A percentile compares a stretch with the other conserved stretches of the same genome.
phyloP scores from a whole-genome alignment of 2,113 vertebrate genomes.

The Callipepla californica region DNA sequence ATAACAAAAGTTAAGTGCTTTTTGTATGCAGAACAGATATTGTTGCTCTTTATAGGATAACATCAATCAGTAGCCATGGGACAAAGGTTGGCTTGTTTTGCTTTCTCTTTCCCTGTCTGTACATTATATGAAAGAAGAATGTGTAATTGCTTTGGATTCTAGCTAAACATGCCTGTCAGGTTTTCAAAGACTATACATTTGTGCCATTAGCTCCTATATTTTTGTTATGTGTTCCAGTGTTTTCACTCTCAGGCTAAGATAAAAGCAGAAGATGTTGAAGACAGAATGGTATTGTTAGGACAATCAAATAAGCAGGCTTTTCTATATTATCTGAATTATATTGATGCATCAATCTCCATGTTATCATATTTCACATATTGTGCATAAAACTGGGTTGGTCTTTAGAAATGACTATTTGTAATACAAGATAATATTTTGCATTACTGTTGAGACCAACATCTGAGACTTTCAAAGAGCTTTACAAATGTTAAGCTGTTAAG shows the following conservation, averaged over 20 bases:
- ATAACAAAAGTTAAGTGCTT: not conserved
- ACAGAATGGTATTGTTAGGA: not conserved
- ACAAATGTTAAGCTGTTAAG: constrained; percentile 49
- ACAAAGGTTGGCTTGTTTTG: not conserved
- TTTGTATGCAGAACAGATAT: not conserved
- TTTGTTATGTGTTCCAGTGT: not conserved
- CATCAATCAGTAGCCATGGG: not conserved
- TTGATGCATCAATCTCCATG: not conserved
- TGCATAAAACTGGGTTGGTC: not conserved
- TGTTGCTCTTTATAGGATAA: not conserved
- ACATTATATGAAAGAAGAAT: not conserved
- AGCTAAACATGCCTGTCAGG: not conserved
- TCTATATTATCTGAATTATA: not conserved
- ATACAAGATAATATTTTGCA: not conserved
- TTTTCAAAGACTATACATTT: not conserved
- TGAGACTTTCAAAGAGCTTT: constrained; percentile 33
- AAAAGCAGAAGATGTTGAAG: not conserved
- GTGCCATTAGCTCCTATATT: not conserved
- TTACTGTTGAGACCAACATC: not conserved
- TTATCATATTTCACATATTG: not conserved
- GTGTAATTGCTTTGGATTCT: not conserved
- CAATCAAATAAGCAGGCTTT: not conserved
- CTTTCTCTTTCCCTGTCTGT: not conserved
- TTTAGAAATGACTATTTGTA: constrained; percentile 36
- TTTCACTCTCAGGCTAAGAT: not conserved